phyloP scores from a whole-genome alignment of 2,888 invertebrate species.

The Pocota personata region DNA sequence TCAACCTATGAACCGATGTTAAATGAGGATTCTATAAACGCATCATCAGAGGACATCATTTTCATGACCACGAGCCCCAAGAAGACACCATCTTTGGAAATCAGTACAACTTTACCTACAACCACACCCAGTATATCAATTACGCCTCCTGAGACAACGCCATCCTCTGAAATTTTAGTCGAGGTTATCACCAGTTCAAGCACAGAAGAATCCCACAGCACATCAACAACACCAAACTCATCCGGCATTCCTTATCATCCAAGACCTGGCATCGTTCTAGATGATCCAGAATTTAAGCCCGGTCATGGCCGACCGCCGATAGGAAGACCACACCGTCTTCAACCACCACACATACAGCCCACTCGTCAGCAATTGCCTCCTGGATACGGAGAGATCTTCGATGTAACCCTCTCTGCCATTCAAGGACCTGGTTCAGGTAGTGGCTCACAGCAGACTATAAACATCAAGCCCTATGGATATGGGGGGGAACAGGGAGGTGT shows the following conservation, averaged over 20 bases:
- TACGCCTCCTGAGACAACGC: constrained; percentile 49
- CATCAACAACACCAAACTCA: constrained; percentile 72
- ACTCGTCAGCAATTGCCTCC: constrained; percentile 83
- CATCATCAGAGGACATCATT: constrained; percentile 80
- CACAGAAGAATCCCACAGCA: constrained; percentile 52
- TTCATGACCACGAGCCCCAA: constrained; percentile 79
- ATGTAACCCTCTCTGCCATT: constrained; percentile 93
- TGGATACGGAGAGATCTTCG: constrained; percentile 91
- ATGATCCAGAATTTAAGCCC: constrained; percentile 92
- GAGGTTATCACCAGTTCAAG: constrained; percentile 57
- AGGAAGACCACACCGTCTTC: constrained; percentile 77
- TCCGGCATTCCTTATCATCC: constrained; percentile 86
- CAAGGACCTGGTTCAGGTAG: constrained; percentile 89
- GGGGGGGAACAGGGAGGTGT: constrained; percentile 79
- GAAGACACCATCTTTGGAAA: constrained; percentile 79
- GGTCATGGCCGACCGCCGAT: constrained; percentile 81
- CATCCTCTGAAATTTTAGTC: constrained; percentile 20
- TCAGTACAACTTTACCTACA: constrained; percentile 17
- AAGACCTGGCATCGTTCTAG: constrained; percentile 92
- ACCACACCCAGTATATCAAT: constrained; percentile 57
- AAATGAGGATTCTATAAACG: constrained; percentile 78
- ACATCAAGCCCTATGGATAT: constrained; percentile 81
- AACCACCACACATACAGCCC: constrained; percentile 81
- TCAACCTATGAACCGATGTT: constrained; percentile 79
- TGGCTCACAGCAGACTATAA: constrained; percentile 82